phyloP scores from a whole-genome alignment of 2,113 vertebrate species.

The Trogon melanurus region DNA sequence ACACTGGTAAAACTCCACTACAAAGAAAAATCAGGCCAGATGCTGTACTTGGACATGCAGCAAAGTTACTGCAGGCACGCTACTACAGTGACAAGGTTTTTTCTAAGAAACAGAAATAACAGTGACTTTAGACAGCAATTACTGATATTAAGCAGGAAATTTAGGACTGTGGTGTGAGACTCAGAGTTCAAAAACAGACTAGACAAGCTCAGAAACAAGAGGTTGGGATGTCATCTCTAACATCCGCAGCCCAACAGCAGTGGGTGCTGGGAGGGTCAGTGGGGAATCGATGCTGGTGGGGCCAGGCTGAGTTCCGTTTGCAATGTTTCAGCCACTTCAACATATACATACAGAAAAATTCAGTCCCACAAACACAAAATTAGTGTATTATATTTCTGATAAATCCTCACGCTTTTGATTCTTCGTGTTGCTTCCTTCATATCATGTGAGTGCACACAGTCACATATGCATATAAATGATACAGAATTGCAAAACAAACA shows the following conservation, averaged over 20 bases:
- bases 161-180: background rate
- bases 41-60: background rate
- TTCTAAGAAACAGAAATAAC: background rate
- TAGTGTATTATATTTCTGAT: background rate
- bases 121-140: accelerated
- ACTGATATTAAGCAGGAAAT: background rate
- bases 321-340: background rate
- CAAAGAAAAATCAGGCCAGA: background rate
- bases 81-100: accelerated
- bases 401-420: background rate
- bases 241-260: accelerated
- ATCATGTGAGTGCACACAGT: background rate
- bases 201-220: background rate
- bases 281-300: background rate
- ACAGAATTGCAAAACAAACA: background rate
- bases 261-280: background rate
- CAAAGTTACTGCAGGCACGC: background rate
- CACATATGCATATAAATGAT: background rate
- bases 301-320: background rate
- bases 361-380: background rate
- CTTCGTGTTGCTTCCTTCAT: background rate
- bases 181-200: background rate
- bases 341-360: background rate
- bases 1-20: background rate
- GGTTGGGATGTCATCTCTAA: background rate